Base-by-base conservation (phyloP, 2,113 vertebrate species). In the Oryzias woworae region DNA sequence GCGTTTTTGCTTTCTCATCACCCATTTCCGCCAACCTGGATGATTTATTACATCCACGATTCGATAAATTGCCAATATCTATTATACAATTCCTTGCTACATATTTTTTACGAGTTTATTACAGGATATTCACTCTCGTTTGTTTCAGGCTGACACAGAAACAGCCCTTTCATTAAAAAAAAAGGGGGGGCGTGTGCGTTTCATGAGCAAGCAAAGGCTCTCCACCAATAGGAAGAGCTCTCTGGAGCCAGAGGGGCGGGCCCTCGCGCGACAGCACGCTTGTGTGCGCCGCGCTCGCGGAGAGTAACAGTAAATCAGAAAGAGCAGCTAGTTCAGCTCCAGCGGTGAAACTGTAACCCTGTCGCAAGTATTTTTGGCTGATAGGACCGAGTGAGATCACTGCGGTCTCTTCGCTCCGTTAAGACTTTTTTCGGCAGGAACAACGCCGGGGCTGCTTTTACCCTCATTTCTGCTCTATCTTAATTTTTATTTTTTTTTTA, bases 361-460 rank as follows among this genome's bases (percentile, higher is more conserved):
- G 86, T 89, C 84, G 90, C 88, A 72, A 90, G 90, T 92, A 89
- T 92, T 92, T 90, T 89, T 90, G 91, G 89, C 87, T 66, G 89
- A 86, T 73, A 70, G 83, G 81, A 85, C 82, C 82, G 69, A 86
- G 88, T 84, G 88, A 90, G 82, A 81, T 88, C 89, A 87, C 86
- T 71, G 89, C 84, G 87, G 84, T 83, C 81, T 89, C 84, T 84
- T 82, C 73, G 66, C 80, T 80, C 85, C 84, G 85, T 81, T 73
- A n/a, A 77, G 83, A 90, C 82, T 89, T 88, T 84, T 36, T 87
- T 85, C 73, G 76, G 72, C 78, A 59, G 61, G 86, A 85, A 89
- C 77, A 79, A 88, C 88, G 77, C 74, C 72, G 86, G 75, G 88
- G 77, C 84, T 83, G 59, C 75, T 89, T 86, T 75, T 52, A 82